A percentile compares a stretch with the other conserved stretches of the same genome.
Evolutionary conservation across 2,113 vertebrate species (phyloP).

Genomic region (Calidris pugnax): DNA sequence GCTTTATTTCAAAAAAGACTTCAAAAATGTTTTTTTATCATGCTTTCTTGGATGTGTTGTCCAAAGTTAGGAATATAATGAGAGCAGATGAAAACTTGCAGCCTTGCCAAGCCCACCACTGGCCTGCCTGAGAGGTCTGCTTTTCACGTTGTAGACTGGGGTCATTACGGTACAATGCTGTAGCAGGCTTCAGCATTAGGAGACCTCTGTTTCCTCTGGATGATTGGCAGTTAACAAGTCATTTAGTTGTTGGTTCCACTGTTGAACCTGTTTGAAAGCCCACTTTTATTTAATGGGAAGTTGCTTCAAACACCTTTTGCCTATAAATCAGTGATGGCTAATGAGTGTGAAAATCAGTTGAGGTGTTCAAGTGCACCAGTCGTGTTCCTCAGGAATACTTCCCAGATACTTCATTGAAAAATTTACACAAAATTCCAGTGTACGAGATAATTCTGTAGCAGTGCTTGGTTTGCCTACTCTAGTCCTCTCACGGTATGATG

Average conservation of each 20-base stretch:
- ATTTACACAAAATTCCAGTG: not conserved
- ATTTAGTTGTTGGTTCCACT: not conserved
- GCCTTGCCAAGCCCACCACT: not conserved
- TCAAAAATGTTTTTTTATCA: not conserved
- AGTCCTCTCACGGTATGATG: not conserved
- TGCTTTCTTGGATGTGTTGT: not conserved
- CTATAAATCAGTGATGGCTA: not conserved
- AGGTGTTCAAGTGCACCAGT: not conserved
- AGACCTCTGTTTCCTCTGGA: not conserved
- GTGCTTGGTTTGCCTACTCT: not conserved
- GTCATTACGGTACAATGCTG: not conserved
- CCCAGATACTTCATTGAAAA: not conserved
- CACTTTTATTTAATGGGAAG: not conserved
- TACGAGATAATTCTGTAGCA: not conserved
- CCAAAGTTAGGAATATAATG: not conserved
- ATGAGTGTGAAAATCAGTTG: not conserved
- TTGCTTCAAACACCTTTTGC: not conserved
- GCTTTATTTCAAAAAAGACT: not conserved
- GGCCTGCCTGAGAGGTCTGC: not conserved
- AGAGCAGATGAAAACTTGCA: not conserved
- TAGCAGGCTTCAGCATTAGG: not conserved
- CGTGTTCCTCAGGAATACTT: not conserved
- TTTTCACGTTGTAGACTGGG: not conserved
- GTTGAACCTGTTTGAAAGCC: not conserved
- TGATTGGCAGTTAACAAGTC: rapidly evolving